Evolutionary conservation across 2,797 vertebrate species (phyloP), one percentile per base, ranked within the genome.

Genomic region (Myotis planiceps): DNA sequence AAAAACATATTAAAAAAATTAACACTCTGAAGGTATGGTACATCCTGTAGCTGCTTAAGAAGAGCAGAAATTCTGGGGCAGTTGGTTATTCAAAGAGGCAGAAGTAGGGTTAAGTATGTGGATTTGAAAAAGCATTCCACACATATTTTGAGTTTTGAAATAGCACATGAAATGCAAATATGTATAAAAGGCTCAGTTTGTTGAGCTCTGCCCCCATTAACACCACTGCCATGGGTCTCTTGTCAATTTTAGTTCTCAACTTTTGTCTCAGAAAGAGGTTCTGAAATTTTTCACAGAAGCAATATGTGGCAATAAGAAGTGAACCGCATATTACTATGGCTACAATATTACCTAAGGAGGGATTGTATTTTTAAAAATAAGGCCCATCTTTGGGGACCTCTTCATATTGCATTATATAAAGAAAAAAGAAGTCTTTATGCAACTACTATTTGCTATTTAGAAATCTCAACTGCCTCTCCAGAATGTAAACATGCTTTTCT

Each of bases 71-170:
- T 81, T 95, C 83, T 81, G 75, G 58, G 51, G 42, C 34, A 81
- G 92, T 29, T 95, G 82, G 92, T 96, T 94, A 95, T 65, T 90
- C 83, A 84, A 85, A 82, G 34, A 60, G 49, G 82, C 84, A 90
- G 90, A 82, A 72, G 75, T 29, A 68, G 72, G 51, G 19, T 16
- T 16, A 88, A 87, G 29, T 32, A 81, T 23, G 93, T 37, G 6
- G 32, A 74, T 65, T 95, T 96, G 83, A 88, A 95, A 96, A 97
- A 97, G 96, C 88, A 94, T 96, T 95, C 96, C 82, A 58, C 14
- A 58, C 66, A 92, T 82, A 88, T 95, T 65, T 53, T 58, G 34
- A 88, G 80, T 74, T 96, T 66, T 93, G 80, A 96, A 93, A 93
- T 42, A 89, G 79, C n/a, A 29, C 65, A 51, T 16, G 37, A 89